These are phyloP conservation scores for Kuschelorhynchus macadamiae DNA, from an alignment of 2,888 invertebrate genomes.

Conservation along the genomic window DNA sequence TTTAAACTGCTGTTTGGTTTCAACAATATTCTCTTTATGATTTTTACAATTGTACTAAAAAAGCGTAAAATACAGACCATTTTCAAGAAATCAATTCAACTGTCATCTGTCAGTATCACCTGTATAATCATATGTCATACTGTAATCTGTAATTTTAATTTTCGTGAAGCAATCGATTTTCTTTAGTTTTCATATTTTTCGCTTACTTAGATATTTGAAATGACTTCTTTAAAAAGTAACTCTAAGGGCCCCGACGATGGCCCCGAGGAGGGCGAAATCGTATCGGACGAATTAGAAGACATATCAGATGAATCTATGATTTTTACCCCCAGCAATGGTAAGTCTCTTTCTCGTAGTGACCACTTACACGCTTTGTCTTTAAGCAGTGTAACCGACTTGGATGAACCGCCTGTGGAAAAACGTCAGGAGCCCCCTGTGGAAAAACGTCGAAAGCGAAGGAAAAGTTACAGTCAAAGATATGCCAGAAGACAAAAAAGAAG, in stretches of 20 bases:
- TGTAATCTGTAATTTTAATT: too few species aligned
- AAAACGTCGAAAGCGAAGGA: conserved; percentile 36
- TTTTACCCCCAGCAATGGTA: conserved; percentile 61
- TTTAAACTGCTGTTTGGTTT: too few species aligned
- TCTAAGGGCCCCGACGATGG: conserved; percentile 41
- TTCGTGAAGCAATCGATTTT: too few species aligned
- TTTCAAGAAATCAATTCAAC: too few species aligned
- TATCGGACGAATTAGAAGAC: conserved; percentile 66
- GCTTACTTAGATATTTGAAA: too few species aligned
- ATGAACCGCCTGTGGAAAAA: neutral
- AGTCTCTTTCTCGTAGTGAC: conserved; percentile 65
- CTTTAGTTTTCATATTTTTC: too few species aligned
- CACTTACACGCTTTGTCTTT: conserved; percentile 67
- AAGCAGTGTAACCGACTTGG: conserved; percentile 65
- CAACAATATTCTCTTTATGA: too few species aligned
- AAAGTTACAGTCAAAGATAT: conserved; percentile 17
- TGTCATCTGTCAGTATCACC: too few species aligned
- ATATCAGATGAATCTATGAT: conserved; percentile 67
- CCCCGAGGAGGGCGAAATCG: conserved; percentile 68
- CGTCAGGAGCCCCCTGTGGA: conserved; percentile 26
- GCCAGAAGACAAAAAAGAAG: conserved; percentile 28
- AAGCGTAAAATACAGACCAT: too few species aligned
- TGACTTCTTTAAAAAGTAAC: neutral
- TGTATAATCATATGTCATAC: too few species aligned
- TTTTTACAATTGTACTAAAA: too few species aligned